These are phyloP conservation scores for Fistularia commersonii DNA, from an alignment of 2,797 vertebrate genomes.

Conservation along the genomic window DNA sequence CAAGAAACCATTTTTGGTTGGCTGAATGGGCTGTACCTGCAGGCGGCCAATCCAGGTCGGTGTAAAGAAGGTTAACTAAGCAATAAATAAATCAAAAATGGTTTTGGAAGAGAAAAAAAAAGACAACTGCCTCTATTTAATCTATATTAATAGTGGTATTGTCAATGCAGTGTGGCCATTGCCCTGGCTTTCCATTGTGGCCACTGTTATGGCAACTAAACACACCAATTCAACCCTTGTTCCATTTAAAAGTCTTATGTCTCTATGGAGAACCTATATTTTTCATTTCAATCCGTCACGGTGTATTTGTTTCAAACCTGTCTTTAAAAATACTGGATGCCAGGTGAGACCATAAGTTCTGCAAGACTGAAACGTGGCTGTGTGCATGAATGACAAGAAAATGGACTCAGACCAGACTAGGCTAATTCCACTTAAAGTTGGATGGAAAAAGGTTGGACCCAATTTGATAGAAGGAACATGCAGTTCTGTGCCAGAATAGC, in stretches of 20 bases:
- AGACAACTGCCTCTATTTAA: constrained; percentile 29
- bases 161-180: constrained; percentile 47
- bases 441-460: constrained; percentile 20
- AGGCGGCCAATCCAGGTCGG: constrained; percentile 1
- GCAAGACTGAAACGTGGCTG: constrained; percentile 3
- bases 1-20: not conserved
- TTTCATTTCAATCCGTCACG: not conserved
- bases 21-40: constrained; percentile 5
- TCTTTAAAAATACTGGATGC: constrained; percentile 11
- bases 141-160: constrained; percentile 15
- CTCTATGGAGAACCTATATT: constrained; percentile 13
- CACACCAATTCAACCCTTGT: constrained; percentile 21
- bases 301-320: not conserved
- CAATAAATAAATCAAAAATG: constrained; percentile 26
- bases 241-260: constrained; percentile 49
- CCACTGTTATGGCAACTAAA: constrained; percentile 45
- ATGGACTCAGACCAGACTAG: constrained; percentile 21
- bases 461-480: constrained; percentile 24
- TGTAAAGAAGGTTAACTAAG: constrained; percentile 26
- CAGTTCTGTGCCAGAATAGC: constrained; percentile 20
- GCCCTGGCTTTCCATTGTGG: constrained; percentile 39
- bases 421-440: constrained; percentile 14
- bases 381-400: constrained; percentile 32
- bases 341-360: constrained; percentile 14
- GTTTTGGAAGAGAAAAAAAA: constrained; percentile 33